Evolutionary conservation across 2,888 invertebrate species (phyloP).

Genomic region (Drosophila conformis): DNA sequence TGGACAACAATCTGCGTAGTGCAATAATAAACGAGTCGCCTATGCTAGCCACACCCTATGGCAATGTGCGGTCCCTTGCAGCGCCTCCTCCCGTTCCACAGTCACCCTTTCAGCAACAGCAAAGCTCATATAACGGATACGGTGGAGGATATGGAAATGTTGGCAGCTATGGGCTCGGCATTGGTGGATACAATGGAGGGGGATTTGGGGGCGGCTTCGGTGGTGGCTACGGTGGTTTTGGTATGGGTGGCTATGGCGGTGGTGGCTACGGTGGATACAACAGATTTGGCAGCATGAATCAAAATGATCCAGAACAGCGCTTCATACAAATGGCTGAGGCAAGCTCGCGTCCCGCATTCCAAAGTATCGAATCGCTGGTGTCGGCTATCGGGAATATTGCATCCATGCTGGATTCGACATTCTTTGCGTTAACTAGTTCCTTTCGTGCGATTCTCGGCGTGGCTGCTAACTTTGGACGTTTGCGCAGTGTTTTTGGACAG

Average conservation of each 20-base stretch:
- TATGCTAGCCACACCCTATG: conserved; percentile 67
- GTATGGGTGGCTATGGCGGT: conserved; percentile 40
- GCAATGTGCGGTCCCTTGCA: conserved; percentile 42
- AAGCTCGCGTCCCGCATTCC: conserved; percentile 95
- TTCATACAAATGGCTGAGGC: conserved; percentile 96
- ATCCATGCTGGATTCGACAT: conserved; percentile 98
- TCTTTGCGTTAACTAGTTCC: conserved; percentile 97
- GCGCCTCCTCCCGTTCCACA: conserved; percentile 49
- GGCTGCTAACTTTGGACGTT: conserved; percentile 95
- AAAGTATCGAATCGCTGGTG: conserved; percentile 96
- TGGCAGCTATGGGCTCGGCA: conserved; percentile 38
- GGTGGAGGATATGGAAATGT: conserved; percentile 42
- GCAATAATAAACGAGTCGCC: conserved; percentile 77
- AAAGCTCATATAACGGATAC: conserved; percentile 33
- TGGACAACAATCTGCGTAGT: conserved; percentile 78
- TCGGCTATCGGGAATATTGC: conserved; percentile 96
- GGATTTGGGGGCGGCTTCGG: conserved; percentile 42
- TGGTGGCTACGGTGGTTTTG: conserved; percentile 40
- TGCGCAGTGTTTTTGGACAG: conserved; percentile 93
- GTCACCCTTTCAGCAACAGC: conserved; percentile 34
- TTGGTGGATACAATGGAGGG: conserved; percentile 42
- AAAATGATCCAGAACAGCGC: conserved; percentile 84
- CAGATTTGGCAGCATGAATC: conserved; percentile 77
- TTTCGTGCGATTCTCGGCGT: conserved; percentile 98
- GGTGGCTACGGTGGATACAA: conserved; percentile 72